phyloP scores from a whole-genome alignment of 1,140 invertebrate genomes.

The Antheraea mylitta region DNA sequence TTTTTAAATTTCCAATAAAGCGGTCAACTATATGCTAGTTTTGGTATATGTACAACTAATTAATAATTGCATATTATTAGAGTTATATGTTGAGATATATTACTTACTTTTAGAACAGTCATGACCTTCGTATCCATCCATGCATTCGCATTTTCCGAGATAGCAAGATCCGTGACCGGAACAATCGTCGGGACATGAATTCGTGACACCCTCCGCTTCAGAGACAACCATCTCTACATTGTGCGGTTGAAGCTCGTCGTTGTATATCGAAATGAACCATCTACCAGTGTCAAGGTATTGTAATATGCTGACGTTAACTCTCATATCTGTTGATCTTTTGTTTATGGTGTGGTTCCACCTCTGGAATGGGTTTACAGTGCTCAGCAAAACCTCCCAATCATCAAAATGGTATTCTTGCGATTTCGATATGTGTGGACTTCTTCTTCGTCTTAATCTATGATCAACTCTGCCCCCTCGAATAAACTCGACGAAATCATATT shows the following conservation, averaged over 20 bases:
- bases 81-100: constrained; percentile 5
- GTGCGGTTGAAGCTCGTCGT: constrained; percentile 93
- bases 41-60: too few species aligned
- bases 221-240: constrained; percentile 89
- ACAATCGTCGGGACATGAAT: constrained; percentile 96
- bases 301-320: constrained; percentile 90
- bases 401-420: constrained; percentile 51
- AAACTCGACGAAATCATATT: constrained; percentile 97
- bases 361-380: constrained; percentile 77
- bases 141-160: constrained; percentile 96
- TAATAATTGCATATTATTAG: too few species aligned
- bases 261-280: constrained; percentile 97
- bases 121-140: constrained; percentile 94
- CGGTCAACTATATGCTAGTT: too few species aligned
- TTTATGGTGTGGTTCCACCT: constrained; percentile 81
- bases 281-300: constrained; percentile 95
- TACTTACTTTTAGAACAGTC: constrained; percentile 95
- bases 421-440: constrained; percentile 56
- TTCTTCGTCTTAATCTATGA: constrained; percentile 82
- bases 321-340: constrained; percentile 82
- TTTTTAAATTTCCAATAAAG: too few species aligned
- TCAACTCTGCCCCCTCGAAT: constrained; percentile 90
- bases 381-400: constrained; percentile 59
- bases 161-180: constrained; percentile 96
- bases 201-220: constrained; percentile 91